Conservation (phyloP, 2,888 invertebrate genomes). For the Choreutis nemorana region DNA sequence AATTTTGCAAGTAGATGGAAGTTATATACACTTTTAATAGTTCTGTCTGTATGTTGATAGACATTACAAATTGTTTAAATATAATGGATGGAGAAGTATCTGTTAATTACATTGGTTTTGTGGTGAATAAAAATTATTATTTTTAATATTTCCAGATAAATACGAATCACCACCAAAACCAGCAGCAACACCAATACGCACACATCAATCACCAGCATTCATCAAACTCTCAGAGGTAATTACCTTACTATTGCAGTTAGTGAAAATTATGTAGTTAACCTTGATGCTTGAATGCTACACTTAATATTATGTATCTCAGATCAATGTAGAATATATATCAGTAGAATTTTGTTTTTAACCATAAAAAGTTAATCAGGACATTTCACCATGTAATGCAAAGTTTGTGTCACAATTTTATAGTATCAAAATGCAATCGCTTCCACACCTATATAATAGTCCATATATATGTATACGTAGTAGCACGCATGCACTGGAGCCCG, state of each 20-base stretch:
- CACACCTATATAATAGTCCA: too few species aligned
- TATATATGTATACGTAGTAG: slow-evolving; percentile 6
- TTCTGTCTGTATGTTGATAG: slow-evolving; percentile 1
- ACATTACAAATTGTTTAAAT: too few species aligned
- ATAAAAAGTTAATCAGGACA: too few species aligned
- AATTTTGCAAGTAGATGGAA: slow-evolving; percentile 4
- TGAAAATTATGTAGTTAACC: neutral
- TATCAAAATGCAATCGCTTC: too few species aligned
- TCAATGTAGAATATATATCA: too few species aligned
- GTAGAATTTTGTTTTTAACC: too few species aligned
- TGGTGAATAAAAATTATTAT: neutral
- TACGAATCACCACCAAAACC: slow-evolving; percentile 52
- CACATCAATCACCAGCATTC: slow-evolving; percentile 52
- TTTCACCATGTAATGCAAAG: too few species aligned
- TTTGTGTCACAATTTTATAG: too few species aligned
- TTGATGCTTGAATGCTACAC: too few species aligned
- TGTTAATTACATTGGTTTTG: slow-evolving; percentile 28
- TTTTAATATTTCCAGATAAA: slow-evolving; percentile 14
- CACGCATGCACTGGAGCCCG: slow-evolving; percentile 31
- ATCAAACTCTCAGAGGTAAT: slow-evolving; percentile 43
- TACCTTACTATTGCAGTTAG: slow-evolving; percentile 2
- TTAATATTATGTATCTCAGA: too few species aligned
- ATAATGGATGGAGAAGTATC: too few species aligned
- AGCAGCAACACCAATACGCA: slow-evolving; percentile 40
- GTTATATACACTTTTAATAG: neutral